Percentiles rank a stretch among this genome's conserved stretches.
Evolutionary conservation across 2,888 invertebrate genomes (phyloP).

Genomic region (Flabesymbios commensalis): DNA sequence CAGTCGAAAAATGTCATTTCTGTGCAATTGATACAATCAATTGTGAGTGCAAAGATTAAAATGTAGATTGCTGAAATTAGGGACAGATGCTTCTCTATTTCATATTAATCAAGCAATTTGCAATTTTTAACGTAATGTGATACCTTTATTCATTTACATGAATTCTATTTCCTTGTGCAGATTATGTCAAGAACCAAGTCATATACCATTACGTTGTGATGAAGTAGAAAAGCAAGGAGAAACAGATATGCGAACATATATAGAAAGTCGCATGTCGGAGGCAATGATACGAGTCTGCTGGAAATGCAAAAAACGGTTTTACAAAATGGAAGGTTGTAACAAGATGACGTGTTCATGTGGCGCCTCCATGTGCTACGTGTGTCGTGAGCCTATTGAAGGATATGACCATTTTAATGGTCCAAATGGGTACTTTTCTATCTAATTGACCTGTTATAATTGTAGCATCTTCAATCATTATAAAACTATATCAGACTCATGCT

Average conservation of each 20-base stretch:
- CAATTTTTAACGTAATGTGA: too few relatives aligned
- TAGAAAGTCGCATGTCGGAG: constrained; percentile 65
- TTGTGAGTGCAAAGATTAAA: too few relatives aligned
- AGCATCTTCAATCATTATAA: neutral
- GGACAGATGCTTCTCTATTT: neutral
- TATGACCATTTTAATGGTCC: constrained; percentile 65
- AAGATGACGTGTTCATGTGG: constrained; percentile 60
- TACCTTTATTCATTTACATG: too few relatives aligned
- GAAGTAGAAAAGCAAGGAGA: constrained; percentile 55
- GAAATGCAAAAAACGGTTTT: constrained; percentile 48
- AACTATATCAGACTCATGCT: neutral
- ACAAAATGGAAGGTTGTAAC: constrained; percentile 55
- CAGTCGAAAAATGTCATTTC: too few relatives aligned
- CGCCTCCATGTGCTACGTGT: constrained; percentile 55
- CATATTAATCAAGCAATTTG: neutral
- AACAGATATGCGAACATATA: constrained; percentile 57
- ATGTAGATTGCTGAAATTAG: too few relatives aligned
- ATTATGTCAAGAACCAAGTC: constrained; percentile 65
- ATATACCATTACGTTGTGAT: constrained; percentile 63
- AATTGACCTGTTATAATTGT: neutral
- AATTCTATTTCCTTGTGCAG: constrained; percentile 58
- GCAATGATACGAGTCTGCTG: constrained; percentile 54
- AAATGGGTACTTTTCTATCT: neutral
- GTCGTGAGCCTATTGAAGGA: constrained; percentile 59
- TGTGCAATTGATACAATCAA: too few relatives aligned